Evolutionary conservation across 2,888 invertebrate genomes (phyloP), one percentile per base, ranked within the genome.

Genomic region (Anaspis maculata): DNA sequence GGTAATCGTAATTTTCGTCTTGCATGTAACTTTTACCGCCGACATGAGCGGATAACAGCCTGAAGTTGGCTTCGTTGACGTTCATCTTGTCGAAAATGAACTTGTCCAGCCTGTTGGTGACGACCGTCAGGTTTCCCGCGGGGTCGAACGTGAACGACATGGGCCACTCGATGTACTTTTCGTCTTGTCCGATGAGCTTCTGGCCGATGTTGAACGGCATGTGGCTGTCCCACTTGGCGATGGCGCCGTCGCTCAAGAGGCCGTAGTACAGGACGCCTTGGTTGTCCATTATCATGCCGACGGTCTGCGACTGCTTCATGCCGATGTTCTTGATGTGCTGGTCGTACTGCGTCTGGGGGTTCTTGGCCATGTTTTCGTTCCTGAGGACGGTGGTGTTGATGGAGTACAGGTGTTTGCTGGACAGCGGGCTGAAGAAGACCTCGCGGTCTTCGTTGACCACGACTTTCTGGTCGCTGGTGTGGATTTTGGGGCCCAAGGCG

Each of bases 261-360:
- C 82, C 83, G 58, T 73, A 83, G 63, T 80, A 84, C 6, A 85
- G 66, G 3, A 74, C 59, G 2, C 83, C 83, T 11, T 67, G 64
- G 10, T 79, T 73, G 46, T 83, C 81, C 79, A 83, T 81, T 39
- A 76, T 72, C 79, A 85, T 82, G 1, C 83, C 83, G 49, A 79
- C 82, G 0, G 78, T 76, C 58, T 82, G 79, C 0, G 82, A 81
- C 1, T 69, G 59, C 54, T 81, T 82, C 1, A 62, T 51, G 7
- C 48, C 45, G 16, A 41, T 25, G 41, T 78, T 74, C 4, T 62
- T 68, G 0, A 83, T 72, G 39, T 70, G 64, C 0, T 67, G 62
- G 13, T 51, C 42, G 25, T 47, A 57, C 27, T 57, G 50, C 7
- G 51, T 49, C 3, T 60, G 46, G 0, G 64, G 62, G 14, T 71